Percentiles rank a stretch among this genome's conserved stretches.
phyloP scores from a whole-genome alignment of 2,797 vertebrate species.

The Poeciliopsis gracilis region DNA sequence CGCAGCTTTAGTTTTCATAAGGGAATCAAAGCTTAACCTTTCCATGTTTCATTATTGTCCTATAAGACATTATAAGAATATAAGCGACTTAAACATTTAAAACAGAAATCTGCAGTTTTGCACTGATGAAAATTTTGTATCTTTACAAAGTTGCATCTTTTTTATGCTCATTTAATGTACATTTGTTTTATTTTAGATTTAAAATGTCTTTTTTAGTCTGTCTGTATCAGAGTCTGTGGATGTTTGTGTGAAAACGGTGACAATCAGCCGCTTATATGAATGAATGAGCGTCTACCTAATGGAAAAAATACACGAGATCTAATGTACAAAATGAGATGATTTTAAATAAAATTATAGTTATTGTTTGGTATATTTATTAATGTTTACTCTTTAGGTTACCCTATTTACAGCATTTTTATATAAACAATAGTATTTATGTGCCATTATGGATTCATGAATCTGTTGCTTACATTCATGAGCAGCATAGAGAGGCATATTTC shows the following conservation, averaged over 20 bases:
- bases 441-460: neutral
- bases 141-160: conserved; percentile 22
- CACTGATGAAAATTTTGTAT: conserved; percentile 21
- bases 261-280: conserved; percentile 65
- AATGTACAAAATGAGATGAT: conserved; percentile 14
- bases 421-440: conserved; percentile 1
- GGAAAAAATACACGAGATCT: conserved; percentile 22
- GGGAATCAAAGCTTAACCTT: conserved; percentile 26
- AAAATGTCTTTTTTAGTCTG: neutral
- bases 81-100: conserved; percentile 8
- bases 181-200: conserved; percentile 27
- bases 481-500: neutral
- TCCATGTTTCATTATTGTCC: conserved; percentile 24
- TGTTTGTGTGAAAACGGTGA: conserved; percentile 56
- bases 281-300: conserved; percentile 38
- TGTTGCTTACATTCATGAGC: neutral
- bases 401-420: neutral
- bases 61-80: conserved; percentile 18
- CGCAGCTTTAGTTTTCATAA: conserved; percentile 38
- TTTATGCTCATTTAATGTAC: conserved; percentile 21
- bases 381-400: conserved; percentile 13
- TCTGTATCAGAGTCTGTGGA: conserved; percentile 29
- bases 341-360: conserved; percentile 15
- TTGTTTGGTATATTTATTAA: conserved; percentile 14
- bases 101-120: conserved; percentile 21